Evolutionary conservation across 2,113 vertebrate species (phyloP), one percentile per base, ranked within the genome.

Genomic region (Megaceryle torquata): DNA sequence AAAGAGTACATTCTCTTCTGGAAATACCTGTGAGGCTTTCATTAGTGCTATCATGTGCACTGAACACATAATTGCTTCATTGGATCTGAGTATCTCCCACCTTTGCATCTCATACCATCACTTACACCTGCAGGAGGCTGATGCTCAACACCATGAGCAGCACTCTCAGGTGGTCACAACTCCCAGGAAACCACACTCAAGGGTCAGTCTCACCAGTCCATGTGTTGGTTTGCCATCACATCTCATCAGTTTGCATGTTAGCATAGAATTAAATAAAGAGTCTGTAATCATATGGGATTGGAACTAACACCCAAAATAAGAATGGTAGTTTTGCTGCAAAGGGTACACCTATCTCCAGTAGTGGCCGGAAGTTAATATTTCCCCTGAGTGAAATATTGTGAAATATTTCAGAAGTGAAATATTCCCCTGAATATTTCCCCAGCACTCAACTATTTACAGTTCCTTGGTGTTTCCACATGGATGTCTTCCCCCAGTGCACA

Each of bases 11-110:
- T 68, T 96, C 70, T 95, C 68, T 61, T 91, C 86, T 88, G 57
- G 78, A 93, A 91, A 95, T 84, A 96, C 80, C 93, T 96, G 48
- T 59, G 82, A 94, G 88, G 86, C 46, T 96, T 92, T 72, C 28
- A 11, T 71, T 70, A 84, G 56, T 10, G 37, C 57, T 82, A 25
- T 29, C 4, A 2, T 25, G 60, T 53, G 48, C 13, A 3, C 0
- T 18, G 83, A 87, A 60, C 83, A 60, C 17, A 3, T 15, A 90
- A 85, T 22, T 91, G 57, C 21, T 78, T 44, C 65, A 33, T 12
- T 24, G 48, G 21, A 39, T 43, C 44, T 13, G 16, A 63, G 87
- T 17, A 22, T 67, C 35, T 81, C 43, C 24, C 3, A 2, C 2
- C 21, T 43, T 70, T 57, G 35, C 9, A 9, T 24, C 64, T 43